Base-by-base conservation (phyloP, 2,797 vertebrate species). In the Poeciliopsis paucimaculata region DNA sequence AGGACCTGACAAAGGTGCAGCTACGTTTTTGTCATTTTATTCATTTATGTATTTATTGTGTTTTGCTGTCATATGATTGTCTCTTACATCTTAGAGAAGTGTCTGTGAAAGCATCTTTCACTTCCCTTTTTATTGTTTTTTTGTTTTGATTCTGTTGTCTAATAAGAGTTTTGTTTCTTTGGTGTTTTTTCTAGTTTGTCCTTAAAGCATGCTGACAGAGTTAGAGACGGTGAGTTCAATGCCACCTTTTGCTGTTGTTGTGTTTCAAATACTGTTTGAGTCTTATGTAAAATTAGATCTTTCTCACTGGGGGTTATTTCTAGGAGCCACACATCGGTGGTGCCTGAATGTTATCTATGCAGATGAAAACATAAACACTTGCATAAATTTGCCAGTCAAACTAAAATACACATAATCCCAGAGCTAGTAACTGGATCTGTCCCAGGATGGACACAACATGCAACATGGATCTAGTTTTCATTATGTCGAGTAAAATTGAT, bases 321-420 rank as follows among this genome's bases (percentile, higher is more conserved):
- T 77, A 57, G 43, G 9, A 1, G 74, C 68, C 64, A 45, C 77
- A 81, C 43, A 53, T 16, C 23, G 70, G 77, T 64, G 86, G 85
- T 77, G 60, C 13, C 75, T 81, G 51, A 77, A 49, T 79, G 78
- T 84, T 89, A 84, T 78, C 76, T 74, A 68, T 66, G 68, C 31
- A 73, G 45, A 5, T 81, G 47, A 77, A 77, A 46, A 81, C 43
- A 87, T 76, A 90, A 91, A 90, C 79, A 90, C 88, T 93, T 91
- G 92, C 92, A 94, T 94, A 92, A 76, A 94, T 95, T 95, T 95
- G 94, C 84, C 75, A 94, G 93, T 94, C 94, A 95, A 95, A 95
- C 78, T 88, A 85, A 86, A 89, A 84, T 26, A 89, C 81, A 89
- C 78, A 83, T 36, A 1, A 55, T 77, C 28, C 36, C 80, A 47